Base-by-base conservation (phyloP, 2,888 invertebrate species). In the Mythimna albipuncta region DNA sequence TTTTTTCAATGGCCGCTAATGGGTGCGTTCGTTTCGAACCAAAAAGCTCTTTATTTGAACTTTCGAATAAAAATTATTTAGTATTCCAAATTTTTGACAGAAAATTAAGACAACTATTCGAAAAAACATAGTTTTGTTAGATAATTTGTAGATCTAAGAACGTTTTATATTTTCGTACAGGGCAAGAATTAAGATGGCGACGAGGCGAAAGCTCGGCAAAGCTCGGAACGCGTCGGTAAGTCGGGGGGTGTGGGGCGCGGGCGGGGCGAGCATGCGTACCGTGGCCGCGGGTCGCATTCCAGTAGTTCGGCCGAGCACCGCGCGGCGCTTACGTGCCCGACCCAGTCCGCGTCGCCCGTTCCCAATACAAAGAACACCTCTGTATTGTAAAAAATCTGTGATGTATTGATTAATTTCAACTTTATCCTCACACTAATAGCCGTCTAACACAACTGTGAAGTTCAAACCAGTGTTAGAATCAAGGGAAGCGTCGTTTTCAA, bases 381-480 rank as follows among this genome's bases (percentile, higher is more conserved):
- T 93, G 92, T 93, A 94, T 94, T 95, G 93, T 94, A 95, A 96
- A 96, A 95, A 96, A 95, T 94, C 94, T 94, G 95, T 96, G 95
- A 96, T 96, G 96, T 96, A 96, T 96, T 95, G 96, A 96, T 96
- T 96, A 94, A 96, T 96, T 95, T 89, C 92, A 91, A 91, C 94
- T 91, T 91, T 94, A 93, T 91, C 90, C 89, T 90, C 91, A 91
- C 91, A 90, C 87, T 87, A 89, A 91, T 90, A 89, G 85, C 84
- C 81, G 74, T 85, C 85, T 86, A 80, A 83, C 81, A 84, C 81
- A 78, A 85, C 79, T 75, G 82, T 85, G 86, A 79, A 88, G 82
- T 88, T 85, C 84, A 82, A 85, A 87, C 82, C 82, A 85, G 85
- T 88, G 82, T 89, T 89, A 84, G 76, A 84, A 84, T 78, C 82